Evolutionary conservation across 1,140 invertebrate species (phyloP).

Genomic region (Listronotus oregonensis): DNA sequence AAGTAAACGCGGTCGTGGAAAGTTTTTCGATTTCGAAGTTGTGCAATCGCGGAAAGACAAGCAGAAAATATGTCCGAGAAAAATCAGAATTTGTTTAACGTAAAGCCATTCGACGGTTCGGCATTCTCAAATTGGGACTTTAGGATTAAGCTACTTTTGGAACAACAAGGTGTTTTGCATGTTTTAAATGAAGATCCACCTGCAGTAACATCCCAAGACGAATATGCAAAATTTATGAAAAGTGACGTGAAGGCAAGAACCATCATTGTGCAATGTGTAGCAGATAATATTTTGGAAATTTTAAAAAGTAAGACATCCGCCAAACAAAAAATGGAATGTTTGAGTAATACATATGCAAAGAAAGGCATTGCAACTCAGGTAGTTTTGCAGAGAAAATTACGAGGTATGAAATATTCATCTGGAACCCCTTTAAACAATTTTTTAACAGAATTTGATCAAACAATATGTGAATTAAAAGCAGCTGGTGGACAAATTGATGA

Average conservation of each 20-base stretch:
- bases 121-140: slow-evolving; percentile 18
- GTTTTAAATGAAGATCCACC: too few relatives aligned
- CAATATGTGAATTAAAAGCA: slow-evolving; percentile 16
- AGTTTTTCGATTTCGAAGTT: too few relatives aligned
- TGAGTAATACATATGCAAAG: slow-evolving; percentile 4
- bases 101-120: slow-evolving; percentile 30
- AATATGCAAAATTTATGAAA: too few relatives aligned
- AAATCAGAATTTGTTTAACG: slow-evolving; percentile 36
- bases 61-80: background rate
- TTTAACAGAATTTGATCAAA: slow-evolving; percentile 26
- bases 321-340: slow-evolving; percentile 1
- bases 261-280: slow-evolving; percentile 6
- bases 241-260: slow-evolving; percentile 20
- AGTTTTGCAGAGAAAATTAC: too few relatives aligned
- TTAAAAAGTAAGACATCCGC: background rate
- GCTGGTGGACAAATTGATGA: slow-evolving; percentile 12
- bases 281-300: background rate
- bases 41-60: too few relatives aligned
- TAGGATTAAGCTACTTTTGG: too few relatives aligned
- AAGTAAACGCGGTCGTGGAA: too few relatives aligned
- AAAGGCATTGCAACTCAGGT: too few relatives aligned
- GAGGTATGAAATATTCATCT: too few relatives aligned
- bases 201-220: too few relatives aligned
- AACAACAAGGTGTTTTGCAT: too few relatives aligned
- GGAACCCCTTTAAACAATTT: background rate